Evolutionary conservation across 2,797 vertebrate genomes (phyloP).

Genomic region (Fratercula arctica): DNA sequence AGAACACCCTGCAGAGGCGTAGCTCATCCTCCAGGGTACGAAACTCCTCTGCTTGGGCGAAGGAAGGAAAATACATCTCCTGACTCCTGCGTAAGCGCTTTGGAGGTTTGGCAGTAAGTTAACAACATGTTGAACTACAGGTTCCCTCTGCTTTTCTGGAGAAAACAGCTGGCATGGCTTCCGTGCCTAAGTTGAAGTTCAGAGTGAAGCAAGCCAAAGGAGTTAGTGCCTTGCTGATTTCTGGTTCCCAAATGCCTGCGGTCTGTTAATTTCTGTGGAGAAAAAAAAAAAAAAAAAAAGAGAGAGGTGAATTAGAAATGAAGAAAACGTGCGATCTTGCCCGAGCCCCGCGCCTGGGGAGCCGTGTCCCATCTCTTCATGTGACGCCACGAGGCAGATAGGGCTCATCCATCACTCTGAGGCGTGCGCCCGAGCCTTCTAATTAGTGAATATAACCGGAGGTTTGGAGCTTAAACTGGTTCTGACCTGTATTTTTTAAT

Average conservation of each 20-base stretch:
- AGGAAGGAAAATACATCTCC: not conserved
- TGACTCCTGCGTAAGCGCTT: not conserved
- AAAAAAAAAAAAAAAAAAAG: not conserved
- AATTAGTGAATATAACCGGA: slow-evolving; percentile 59
- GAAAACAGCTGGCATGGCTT: not conserved
- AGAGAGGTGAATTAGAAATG: slow-evolving; percentile 15
- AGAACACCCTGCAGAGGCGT: rapidly evolving
- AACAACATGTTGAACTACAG: not conserved
- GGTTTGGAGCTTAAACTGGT: slow-evolving; percentile 30
- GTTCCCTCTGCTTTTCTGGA: not conserved
- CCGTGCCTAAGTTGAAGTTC: not conserved
- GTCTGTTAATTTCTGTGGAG: not conserved
- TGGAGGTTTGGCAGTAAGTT: not conserved
- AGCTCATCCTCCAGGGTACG: not conserved
- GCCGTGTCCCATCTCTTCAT: not conserved
- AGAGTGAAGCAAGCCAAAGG: not conserved
- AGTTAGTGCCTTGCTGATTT: not conserved
- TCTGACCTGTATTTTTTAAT: slow-evolving; percentile 64
- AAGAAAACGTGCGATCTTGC: not conserved
- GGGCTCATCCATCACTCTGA: slow-evolving; percentile 58
- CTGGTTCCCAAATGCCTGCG: not conserved
- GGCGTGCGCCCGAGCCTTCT: slow-evolving; percentile 17
- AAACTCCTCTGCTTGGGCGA: not conserved
- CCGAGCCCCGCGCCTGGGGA: not conserved
- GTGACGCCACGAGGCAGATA: slow-evolving; percentile 31